Evolutionary conservation across 2,113 vertebrate genomes (phyloP), one percentile per base, ranked within the genome.

Genomic region (Scomber japonicus): DNA sequence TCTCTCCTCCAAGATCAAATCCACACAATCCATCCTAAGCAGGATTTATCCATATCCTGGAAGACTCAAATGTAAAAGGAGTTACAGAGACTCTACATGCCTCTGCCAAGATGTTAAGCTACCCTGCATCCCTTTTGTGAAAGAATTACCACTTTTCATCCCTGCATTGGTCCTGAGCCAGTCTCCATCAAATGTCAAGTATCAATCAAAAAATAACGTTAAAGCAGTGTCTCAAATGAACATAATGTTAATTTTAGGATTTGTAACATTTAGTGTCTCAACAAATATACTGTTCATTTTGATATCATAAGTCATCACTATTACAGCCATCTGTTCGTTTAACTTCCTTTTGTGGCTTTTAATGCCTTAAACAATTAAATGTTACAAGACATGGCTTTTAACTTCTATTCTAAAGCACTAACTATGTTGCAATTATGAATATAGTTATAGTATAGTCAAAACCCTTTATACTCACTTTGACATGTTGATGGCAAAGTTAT

Each of bases 401-500:
- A 51, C 9, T 3, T 63, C n/a, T n/a, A 12, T 53, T 55, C 15
- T 59, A 19, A 57, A 80, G 14, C 1, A n/a, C 11, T 3, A 63
- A 14, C 13, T 55, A 13, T 0, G 21, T 62, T 62, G 11, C 13
- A 40, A 40, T 40, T 40, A 40, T 62, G 15, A 74, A 11, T 55
- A 17, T 21, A 19, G 11, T 35, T 10, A 45, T 8, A 17, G 21
- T 21, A 21, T 21, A 59, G 12, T 8, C 1, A 31, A 73, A 69
- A 70, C 1, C 5, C 10, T 10, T 60, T 17, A 67, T 75, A 93
- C 94, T 94, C 71, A 95, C 95, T 91, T 95, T 74, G 94, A 56
- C 94, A 95, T 95, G 57, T 85, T 81, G 83, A 74, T 56, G 53
- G 46, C 48, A 48, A 76, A 35, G 64, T 67, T 62, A 56, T 1